Percentiles rank a stretch among this genome's conserved stretches.
These are phyloP conservation scores for Spicauda simplicius DNA, from an alignment of 2,888 invertebrate genomes.

Conservation along the genomic window DNA sequence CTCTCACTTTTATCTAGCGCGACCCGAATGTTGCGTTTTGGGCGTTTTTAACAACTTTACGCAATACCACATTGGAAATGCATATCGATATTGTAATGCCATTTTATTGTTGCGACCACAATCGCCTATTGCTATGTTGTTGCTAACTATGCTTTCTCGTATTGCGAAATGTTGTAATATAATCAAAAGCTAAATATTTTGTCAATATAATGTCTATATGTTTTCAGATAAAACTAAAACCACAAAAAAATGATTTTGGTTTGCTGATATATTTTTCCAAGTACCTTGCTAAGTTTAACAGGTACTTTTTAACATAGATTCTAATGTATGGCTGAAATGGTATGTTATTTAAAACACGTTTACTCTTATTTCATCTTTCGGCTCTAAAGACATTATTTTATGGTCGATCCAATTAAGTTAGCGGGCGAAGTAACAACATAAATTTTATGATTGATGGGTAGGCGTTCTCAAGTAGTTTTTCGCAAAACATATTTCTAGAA, in stretches of 20 bases:
- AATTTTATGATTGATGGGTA: not conserved
- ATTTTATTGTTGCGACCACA: not conserved
- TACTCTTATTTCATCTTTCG: too few species aligned
- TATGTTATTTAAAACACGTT: too few species aligned
- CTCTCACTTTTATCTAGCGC: constrained; percentile 61
- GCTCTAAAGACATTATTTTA: not conserved
- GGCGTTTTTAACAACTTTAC: constrained; percentile 32
- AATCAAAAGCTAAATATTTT: too few species aligned
- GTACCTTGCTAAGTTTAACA: too few species aligned
- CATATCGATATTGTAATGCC: constrained; percentile 12
- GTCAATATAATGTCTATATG: too few species aligned
- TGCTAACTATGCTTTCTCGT: too few species aligned
- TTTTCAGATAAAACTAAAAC: too few species aligned
- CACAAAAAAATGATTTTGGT: too few species aligned
- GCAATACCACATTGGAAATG: constrained; percentile 24
- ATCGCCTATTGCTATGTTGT: not conserved
- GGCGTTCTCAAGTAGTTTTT: not conserved
- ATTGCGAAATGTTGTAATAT: too few species aligned
- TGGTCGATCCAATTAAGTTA: not conserved
- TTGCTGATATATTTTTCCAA: too few species aligned
- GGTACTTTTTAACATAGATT: too few species aligned
- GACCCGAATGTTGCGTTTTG: constrained; percentile 28
- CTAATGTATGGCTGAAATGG: too few species aligned
- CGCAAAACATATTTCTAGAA: constrained; percentile 1
- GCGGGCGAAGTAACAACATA: not conserved